These are phyloP conservation scores for Bubalus kerabau DNA, from an alignment of 2,113 vertebrate genomes.

Conservation along the genomic window DNA sequence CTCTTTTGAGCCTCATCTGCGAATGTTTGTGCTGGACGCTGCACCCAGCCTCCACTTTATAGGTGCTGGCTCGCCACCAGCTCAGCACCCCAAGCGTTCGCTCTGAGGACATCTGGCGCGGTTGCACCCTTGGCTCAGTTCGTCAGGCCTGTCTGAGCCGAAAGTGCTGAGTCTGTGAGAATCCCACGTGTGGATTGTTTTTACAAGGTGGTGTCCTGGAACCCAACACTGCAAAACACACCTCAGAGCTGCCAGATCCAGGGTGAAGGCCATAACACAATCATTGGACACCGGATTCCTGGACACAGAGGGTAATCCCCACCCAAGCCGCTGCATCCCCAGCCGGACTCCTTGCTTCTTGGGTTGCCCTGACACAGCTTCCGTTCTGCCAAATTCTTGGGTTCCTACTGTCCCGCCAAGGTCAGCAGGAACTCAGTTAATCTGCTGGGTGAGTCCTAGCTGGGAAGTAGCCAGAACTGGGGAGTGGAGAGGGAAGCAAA, in stretches of 20 bases:
- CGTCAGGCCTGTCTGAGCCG: rapidly evolving
- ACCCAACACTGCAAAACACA: not conserved
- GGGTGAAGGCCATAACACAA: not conserved
- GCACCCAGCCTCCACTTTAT: not conserved
- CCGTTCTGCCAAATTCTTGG: not conserved
- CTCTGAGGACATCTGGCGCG: not conserved
- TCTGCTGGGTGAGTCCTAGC: not conserved
- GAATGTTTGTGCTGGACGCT: not conserved
- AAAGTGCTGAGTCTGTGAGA: not conserved
- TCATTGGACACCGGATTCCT: not conserved
- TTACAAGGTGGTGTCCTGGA: not conserved
- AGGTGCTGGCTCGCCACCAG: not conserved
- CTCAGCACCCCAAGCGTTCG: not conserved
- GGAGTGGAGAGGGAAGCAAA: not conserved
- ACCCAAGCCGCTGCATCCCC: not conserved
- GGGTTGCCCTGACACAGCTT: not conserved
- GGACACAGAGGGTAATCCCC: not conserved
- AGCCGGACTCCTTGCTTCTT: not conserved
- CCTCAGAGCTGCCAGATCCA: not conserved
- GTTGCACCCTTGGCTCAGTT: not conserved
- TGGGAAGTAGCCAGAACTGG: not conserved
- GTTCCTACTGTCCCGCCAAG: not conserved
- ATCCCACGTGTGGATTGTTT: not conserved
- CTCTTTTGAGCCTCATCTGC: not conserved
- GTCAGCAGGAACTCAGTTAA: constrained; percentile 4